Evolutionary conservation across 2,113 vertebrate species (phyloP), one percentile per base, ranked within the genome.

Genomic region (Chamaetylas fuelleborni): DNA sequence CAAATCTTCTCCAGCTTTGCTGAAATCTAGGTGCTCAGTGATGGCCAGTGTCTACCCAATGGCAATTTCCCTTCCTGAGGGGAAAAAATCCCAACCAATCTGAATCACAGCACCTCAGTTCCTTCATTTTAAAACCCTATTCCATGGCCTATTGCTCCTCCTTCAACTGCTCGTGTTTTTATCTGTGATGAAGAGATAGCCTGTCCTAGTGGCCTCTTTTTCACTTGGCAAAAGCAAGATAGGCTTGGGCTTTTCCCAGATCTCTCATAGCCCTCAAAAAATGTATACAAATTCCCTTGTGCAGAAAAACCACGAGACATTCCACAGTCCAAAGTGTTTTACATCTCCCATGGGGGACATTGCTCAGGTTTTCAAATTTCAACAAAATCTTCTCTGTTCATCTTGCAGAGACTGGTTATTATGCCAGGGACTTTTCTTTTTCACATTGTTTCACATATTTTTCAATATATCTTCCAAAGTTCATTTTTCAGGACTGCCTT

Each of bases 11-110:
- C 36, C 47, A 71, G 29, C 40, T 83, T 50, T 77, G 62, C 76
- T 60, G 58, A 81, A 83, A 88, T 60, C 14, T 45, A 36, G 29
- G 51, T 54, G 40, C 17, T 14, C 45, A 34, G 3, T 40, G 34
- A n/a, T 64, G 67, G 11, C 29, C 1, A 2, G 18, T 40, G 9
- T 23, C 58, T 43, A 69, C 11, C 2, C 7, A 64, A 53, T 0
- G 3, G 31, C 43, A 50, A 5, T 33, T 58, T 12, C 15, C n/a
- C 18, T 50, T 80, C 43, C 43, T 12, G 18, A 65, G 29, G 23
- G 25, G 11, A 60, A 85, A 16, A 71, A n/a, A 22, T 14, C 11
- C 19, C 18, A 48, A 18, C 47, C 4, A 3, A 53, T 36, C 24
- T 61, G 66, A 91, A 61, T 43, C 31, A 71, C 25, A 51, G 0